Percentiles rank a stretch among this genome's conserved stretches.
Evolutionary conservation across 2,113 vertebrate genomes (phyloP).

Genomic region (Tupaia tana): DNA sequence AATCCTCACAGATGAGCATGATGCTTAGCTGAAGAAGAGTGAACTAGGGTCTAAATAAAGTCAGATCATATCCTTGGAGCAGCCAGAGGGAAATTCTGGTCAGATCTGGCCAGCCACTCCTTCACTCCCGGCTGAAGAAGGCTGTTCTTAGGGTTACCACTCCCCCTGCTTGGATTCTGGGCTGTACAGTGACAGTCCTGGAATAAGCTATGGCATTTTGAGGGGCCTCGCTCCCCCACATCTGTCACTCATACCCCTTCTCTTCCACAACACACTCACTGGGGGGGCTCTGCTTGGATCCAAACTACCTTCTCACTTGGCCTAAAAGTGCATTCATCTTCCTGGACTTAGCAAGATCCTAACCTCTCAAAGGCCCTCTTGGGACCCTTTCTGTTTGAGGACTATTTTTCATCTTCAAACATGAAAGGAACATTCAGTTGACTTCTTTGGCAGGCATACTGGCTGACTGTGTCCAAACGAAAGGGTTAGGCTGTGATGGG

Average conservation of each 20-base stretch:
- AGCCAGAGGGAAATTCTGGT: neutral
- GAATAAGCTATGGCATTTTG: neutral
- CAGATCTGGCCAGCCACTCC: neutral
- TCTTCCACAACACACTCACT: neutral
- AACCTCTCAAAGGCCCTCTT: neutral
- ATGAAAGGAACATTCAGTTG: conserved; percentile 15
- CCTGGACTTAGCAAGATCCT: neutral
- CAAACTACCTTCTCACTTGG: neutral
- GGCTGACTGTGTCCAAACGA: neutral
- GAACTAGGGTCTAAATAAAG: neutral
- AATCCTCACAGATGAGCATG: neutral
- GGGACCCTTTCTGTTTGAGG: neutral
- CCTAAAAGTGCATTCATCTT: neutral
- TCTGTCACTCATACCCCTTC: neutral
- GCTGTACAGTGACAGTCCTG: neutral
- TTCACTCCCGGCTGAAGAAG: neutral
- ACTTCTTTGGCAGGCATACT: neutral
- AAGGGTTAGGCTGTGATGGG: neutral
- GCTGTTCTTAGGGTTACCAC: neutral
- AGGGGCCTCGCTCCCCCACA: neutral
- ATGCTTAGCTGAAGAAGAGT: neutral
- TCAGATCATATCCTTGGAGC: neutral
- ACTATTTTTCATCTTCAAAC: neutral
- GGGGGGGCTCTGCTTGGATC: no score
- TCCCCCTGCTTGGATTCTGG: neutral